Evolutionary conservation across 1,140 invertebrate species (phyloP), one percentile per base, ranked within the genome.

Genomic region (Panonychus citri): DNA sequence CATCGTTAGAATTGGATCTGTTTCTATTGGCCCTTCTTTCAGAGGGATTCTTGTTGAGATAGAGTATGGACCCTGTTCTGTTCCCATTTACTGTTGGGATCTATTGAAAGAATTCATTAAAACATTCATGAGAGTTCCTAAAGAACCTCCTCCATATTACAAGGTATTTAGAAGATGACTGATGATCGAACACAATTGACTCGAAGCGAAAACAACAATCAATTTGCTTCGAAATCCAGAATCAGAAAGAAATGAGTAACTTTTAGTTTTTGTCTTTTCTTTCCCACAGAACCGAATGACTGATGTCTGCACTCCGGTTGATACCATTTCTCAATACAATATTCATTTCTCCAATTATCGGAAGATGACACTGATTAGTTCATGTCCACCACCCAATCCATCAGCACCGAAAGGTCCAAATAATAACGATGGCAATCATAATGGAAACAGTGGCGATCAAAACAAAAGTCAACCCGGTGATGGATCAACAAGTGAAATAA

Each of bases 311-410:
- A 64, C 66, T 10, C 71, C 74, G 10, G 61, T 87, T 60, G 88
- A 94, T 67, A 93, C 87, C 0, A 82, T 94, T 53, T 81, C 87
- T 59, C 89, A 94, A 65, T 96, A 96, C 69, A 75, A 94, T 64
- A 88, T 95, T 69, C 85, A 93, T 66, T 95, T 95, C 68, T 84
- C 80, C 61, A 79, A 81, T 54, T 88, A 86, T 65, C 74, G 85
- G 51, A 93, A 93, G 69, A 69, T 76, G 12, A 34, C 30, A 34
- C 30, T 12, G 5, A 34, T 34, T 34, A 12, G 5, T 34, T 34
- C 30, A 34, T 34, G 30, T 34, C 30, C 30, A 34, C 30, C 30
- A 1, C 30, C 30, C n/a, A n/a, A n/a, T n/a, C 30, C 30, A 0
- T 1, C 12, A 34, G 12, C 30, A 12, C 5, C 12, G 5, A 34